These are phyloP conservation scores for Tetragonisca angustula DNA, from an alignment of 2,888 invertebrate genomes.

Conservation along the genomic window DNA sequence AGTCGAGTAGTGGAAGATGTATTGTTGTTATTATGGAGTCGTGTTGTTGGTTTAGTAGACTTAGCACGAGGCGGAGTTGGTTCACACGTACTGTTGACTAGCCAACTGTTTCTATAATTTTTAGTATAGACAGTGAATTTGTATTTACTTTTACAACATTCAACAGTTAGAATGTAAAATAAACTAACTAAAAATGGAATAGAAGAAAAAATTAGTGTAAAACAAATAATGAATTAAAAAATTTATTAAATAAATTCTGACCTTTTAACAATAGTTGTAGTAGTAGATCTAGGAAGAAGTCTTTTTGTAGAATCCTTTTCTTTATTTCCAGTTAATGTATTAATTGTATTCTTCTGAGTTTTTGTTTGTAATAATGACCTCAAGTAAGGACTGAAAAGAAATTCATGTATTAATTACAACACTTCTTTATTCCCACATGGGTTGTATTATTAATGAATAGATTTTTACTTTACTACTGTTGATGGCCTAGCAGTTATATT, in stretches of 20 bases:
- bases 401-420: neutral
- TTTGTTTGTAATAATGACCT: constrained; percentile 79
- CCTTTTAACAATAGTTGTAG: constrained; percentile 80
- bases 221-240: constrained; percentile 18
- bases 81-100: constrained; percentile 78
- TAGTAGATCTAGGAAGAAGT: constrained; percentile 77
- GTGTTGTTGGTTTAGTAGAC: constrained; percentile 78
- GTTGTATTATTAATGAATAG: neutral
- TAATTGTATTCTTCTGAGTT: constrained; percentile 75
- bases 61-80: constrained; percentile 74
- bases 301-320: constrained; percentile 80
- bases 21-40: constrained; percentile 71
- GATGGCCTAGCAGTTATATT: constrained; percentile 74
- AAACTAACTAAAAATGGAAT: constrained; percentile 8
- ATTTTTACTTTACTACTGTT: constrained; percentile 79
- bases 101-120: constrained; percentile 78
- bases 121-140: constrained; percentile 51
- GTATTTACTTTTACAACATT: constrained; percentile 31
- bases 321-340: constrained; percentile 75
- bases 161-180: constrained; percentile 19
- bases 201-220: neutral
- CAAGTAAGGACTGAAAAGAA: constrained; percentile 79
- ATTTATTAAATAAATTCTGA: constrained; percentile 50
- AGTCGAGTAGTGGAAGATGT: constrained; percentile 67
- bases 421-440: neutral